These are phyloP conservation scores for Agrypnia vestita DNA, from an alignment of 1,140 invertebrate genomes.

Conservation along the genomic window DNA sequence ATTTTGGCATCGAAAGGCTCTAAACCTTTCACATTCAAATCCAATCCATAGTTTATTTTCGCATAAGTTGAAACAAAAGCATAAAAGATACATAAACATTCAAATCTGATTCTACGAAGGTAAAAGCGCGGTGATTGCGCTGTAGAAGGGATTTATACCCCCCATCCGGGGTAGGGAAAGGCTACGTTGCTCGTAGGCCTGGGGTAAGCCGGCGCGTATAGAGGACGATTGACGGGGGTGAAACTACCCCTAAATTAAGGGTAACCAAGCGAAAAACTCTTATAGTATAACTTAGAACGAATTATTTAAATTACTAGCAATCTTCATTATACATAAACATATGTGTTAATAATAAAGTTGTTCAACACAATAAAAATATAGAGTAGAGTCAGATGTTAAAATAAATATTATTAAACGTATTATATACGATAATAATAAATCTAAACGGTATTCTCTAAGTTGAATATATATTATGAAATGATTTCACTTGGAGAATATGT, in stretches of 20 bases:
- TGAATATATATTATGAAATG: too few species aligned
- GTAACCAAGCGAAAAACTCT: not conserved
- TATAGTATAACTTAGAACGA: not conserved
- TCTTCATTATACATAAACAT: too few species aligned
- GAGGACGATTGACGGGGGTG: conserved; percentile 20
- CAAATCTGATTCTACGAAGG: conserved; percentile 26
- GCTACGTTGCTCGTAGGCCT: conserved; percentile 17
- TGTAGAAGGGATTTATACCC: conserved; percentile 1
- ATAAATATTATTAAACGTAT: too few species aligned
- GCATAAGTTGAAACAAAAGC: not conserved
- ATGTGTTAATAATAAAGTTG: too few species aligned
- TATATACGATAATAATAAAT: too few species aligned
- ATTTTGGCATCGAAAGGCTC: not conserved
- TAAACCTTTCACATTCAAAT: not conserved
- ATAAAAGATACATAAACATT: conserved; percentile 18
- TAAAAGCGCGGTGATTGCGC: conserved; percentile 26
- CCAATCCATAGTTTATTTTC: conserved; percentile 13
- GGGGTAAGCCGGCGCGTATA: conserved; percentile 31
- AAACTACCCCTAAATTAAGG: not conserved
- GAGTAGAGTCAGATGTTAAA: too few species aligned
- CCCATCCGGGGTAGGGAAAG: too few species aligned
- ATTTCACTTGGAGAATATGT: too few species aligned
- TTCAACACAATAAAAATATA: too few species aligned
- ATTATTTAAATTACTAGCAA: too few species aligned
- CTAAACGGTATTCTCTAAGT: too few species aligned